phyloP scores from a whole-genome alignment of 2,113 vertebrate genomes.

The Tragulus kanchil region DNA sequence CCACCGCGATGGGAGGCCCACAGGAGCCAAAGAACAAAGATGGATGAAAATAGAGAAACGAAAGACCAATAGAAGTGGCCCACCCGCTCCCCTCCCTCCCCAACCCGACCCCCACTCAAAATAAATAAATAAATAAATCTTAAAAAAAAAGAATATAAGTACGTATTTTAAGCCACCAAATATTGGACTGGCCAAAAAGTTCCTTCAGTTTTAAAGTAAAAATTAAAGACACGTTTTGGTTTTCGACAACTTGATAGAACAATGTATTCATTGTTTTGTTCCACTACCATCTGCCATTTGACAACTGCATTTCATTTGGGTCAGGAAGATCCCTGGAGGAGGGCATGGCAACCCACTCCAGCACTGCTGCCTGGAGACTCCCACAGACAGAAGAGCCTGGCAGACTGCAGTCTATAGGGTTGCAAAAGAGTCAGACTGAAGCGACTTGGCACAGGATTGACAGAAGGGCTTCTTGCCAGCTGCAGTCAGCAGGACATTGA shows the following conservation, averaged over 20 bases:
- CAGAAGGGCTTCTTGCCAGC: neutral
- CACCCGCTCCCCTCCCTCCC: no score
- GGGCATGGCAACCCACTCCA: neutral
- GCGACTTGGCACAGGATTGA: neutral
- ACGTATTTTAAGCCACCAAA: neutral
- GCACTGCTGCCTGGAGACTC: neutral
- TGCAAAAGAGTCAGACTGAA: neutral
- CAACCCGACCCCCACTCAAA: no score
- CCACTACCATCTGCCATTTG: neutral
- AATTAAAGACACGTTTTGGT: neutral
- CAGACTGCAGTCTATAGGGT: neutral
- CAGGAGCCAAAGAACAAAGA: no score
- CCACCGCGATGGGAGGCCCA: no score
- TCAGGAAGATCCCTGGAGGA: neutral
- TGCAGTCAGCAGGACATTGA: neutral
- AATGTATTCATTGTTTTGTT: neutral
- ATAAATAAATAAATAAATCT: no score
- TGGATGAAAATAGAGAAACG: no score
- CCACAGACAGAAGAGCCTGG: neutral
- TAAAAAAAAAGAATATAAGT: no score
- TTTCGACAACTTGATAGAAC: neutral
- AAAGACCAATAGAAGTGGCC: no score
- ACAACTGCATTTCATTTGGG: neutral
- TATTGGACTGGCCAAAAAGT: neutral
- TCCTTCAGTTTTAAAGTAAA: neutral